phyloP scores from a whole-genome alignment of 2,797 vertebrate genomes.

The Epinephelus malabaricus region DNA sequence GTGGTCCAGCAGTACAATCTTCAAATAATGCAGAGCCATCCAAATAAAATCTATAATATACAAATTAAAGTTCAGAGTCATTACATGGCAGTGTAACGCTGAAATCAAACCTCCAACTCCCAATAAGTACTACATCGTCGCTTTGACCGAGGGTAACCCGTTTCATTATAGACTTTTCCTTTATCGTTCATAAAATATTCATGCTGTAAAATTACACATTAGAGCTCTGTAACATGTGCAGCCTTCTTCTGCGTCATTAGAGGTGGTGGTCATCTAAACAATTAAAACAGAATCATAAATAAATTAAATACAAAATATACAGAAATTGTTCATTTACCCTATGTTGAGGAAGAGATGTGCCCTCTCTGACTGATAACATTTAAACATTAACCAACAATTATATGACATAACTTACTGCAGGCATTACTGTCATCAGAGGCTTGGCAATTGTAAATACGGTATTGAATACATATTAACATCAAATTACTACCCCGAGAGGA shows the following conservation, averaged over 20 bases:
- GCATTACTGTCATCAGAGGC: constrained; percentile 21
- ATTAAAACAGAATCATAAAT: constrained; percentile 72
- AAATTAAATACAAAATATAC: constrained; percentile 73
- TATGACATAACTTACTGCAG: constrained; percentile 33
- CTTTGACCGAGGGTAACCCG: constrained; percentile 6
- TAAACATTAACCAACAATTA: constrained; percentile 35
- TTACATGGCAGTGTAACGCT: constrained; percentile 81
- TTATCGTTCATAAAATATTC: neutral
- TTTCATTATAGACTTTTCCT: constrained; percentile 7
- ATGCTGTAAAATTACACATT: constrained; percentile 10
- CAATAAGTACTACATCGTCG: constrained; percentile 38
- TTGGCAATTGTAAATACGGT: constrained; percentile 43
- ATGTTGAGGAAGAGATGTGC: neutral
- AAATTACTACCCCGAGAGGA: constrained; percentile 28
- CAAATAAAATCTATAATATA: constrained; percentile 60
- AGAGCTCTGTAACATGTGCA: constrained; percentile 42
- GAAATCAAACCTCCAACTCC: constrained; percentile 47
- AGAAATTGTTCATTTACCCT: constrained; percentile 28
- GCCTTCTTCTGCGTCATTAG: constrained; percentile 35
- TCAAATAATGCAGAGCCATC: constrained; percentile 40
- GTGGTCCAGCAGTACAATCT: constrained; percentile 26
- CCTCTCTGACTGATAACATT: constrained; percentile 20
- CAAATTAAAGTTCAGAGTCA: constrained; percentile 50
- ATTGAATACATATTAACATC: constrained; percentile 53
- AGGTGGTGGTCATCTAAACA: constrained; percentile 17